Evolutionary conservation across 2,797 vertebrate genomes (phyloP).

Genomic region (Hozukius guyotensis): DNA sequence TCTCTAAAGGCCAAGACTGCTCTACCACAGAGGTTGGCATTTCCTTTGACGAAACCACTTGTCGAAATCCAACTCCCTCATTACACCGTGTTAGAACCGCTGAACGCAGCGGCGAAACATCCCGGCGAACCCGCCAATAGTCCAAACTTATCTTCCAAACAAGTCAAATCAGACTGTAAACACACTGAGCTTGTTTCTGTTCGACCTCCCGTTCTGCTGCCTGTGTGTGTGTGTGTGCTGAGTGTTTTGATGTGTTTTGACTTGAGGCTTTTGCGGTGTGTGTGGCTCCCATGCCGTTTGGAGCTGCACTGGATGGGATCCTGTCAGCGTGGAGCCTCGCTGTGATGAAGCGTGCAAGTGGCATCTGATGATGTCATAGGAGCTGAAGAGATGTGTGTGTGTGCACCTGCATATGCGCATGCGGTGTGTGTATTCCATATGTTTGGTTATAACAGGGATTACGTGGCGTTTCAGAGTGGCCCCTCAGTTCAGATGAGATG

Average conservation of each 20-base stretch:
- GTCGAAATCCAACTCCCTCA: conserved; percentile 63
- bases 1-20: conserved; percentile 48
- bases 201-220: conserved; percentile 37
- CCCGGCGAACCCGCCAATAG: conserved; percentile 36
- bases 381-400: neutral
- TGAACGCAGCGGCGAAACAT: conserved; percentile 40
- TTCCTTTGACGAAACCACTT: conserved; percentile 67
- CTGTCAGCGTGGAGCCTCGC: conserved; percentile 53
- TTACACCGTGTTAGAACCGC: conserved; percentile 54
- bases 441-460: conserved; percentile 36
- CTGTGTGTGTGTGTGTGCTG: conserved; percentile 30
- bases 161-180: conserved; percentile 66
- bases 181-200: conserved; percentile 61
- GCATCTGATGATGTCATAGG: conserved; percentile 61
- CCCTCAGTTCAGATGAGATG: conserved; percentile 45
- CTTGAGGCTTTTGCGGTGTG: conserved; percentile 63
- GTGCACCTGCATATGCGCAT: neutral
- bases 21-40: conserved; percentile 60
- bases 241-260: conserved; percentile 76
- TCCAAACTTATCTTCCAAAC: conserved; percentile 52
- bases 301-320: conserved; percentile 42
- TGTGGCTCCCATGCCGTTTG: conserved; percentile 52
- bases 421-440: neutral
- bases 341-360: conserved; percentile 54
- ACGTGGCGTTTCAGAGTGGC: conserved; percentile 37